A percentile compares a stretch with the other conserved stretches of the same genome.
Evolutionary conservation across 2,888 invertebrate species (phyloP).

Genomic region (Parascotia fuliginaria): DNA sequence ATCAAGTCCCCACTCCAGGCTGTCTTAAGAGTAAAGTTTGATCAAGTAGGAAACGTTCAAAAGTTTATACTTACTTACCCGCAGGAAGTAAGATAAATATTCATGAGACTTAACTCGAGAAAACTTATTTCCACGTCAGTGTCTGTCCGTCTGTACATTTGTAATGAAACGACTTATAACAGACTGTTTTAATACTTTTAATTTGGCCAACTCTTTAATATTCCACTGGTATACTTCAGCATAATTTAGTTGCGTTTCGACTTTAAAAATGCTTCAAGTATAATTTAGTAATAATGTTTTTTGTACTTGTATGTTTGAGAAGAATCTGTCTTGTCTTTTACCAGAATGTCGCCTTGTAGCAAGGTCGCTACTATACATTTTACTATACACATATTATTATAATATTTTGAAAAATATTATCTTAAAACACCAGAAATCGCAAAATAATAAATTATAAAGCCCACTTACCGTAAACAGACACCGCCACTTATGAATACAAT

Average conservation of each 20-base stretch:
- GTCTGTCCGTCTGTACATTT: constrained; percentile 78
- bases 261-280: constrained; percentile 17
- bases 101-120: constrained; percentile 79
- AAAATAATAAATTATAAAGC: too few relatives aligned
- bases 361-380: too few relatives aligned
- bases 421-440: too few relatives aligned
- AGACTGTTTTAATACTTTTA: constrained; percentile 69
- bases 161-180: constrained; percentile 76
- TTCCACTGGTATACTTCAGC: constrained; percentile 35
- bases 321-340: too few relatives aligned
- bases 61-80: constrained; percentile 73
- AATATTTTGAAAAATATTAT: too few relatives aligned
- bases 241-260: constrained; percentile 17
- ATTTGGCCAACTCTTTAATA: constrained; percentile 59
- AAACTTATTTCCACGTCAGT: constrained; percentile 82
- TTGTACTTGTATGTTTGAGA: too few relatives aligned
- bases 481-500: too few relatives aligned
- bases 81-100: constrained; percentile 80
- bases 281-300: constrained; percentile 4
- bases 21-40: constrained; percentile 77
- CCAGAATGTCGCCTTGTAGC: too few relatives aligned
- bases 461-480: too few relatives aligned
- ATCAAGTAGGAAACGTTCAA: constrained; percentile 81
- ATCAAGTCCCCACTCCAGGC: constrained; percentile 54
- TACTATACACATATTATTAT: too few relatives aligned